Evolutionary conservation across 2,888 invertebrate genomes (phyloP), one percentile per base, ranked within the genome.

Genomic region (Ellobium chinense): DNA sequence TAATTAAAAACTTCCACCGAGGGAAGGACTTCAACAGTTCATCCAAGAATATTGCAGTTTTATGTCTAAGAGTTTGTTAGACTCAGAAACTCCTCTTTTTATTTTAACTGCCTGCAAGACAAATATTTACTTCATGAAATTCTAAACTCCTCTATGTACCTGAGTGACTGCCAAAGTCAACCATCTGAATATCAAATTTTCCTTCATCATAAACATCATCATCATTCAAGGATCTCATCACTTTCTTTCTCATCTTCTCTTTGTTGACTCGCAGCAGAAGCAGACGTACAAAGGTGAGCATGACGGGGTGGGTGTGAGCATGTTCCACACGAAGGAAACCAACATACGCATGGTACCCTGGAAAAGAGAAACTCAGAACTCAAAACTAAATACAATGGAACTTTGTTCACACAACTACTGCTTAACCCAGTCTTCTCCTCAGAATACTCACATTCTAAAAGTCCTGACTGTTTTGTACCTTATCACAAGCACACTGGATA

Each of bases 261-360:
- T 54, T 27, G 2, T 31, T 7, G 24, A 65, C 54, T 4, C 24
- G 54, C 60, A 70, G 63, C 31, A 73, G 2, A 46, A 79, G 34
- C 37, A 79, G 66, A 5, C 58, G 73, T 9, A 39, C 24, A 58
- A 89, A 89, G 24, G 83, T 80, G 21, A 88, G 63, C 73, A 89
- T 29, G 1, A 89, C 88, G 0, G 91, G 91, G 78, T 91, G 86
- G 12, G 88, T 89, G 80, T 91, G 90, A 0, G 88, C 82, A 34
- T 84, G 81, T 75, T 90, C 90, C n/a, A 90, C 83, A 58, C 87
- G 86, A 63, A 91, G 84, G 82, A 90, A 88, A 1, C 91, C 90
- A 58, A 88, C 85, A 83, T 89, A 91, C 1, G 90, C 87, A n/a
- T 82, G 85, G 80, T 88, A 91, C 82, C 91, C 91, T 91, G 84